Evolutionary conservation across 2,113 vertebrate species (phyloP).

Genomic region (Ariopsis seemanni): DNA sequence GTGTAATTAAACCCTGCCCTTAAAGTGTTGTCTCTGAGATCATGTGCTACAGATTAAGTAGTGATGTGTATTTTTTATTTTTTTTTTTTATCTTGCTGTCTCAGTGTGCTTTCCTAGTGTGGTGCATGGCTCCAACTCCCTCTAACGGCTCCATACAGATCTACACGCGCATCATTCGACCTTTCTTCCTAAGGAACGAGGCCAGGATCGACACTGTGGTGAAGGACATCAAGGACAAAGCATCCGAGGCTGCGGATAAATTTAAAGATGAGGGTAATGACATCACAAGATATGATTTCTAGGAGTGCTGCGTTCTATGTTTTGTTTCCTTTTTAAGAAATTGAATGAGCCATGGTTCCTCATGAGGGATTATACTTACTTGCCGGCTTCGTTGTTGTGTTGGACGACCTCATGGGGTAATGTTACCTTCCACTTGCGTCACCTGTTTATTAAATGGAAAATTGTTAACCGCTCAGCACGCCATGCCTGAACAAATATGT

Average conservation of each 20-base stretch:
- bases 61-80: background rate
- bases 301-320: background rate
- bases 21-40: background rate
- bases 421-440: background rate
- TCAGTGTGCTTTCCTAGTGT: slow-evolving; percentile 91
- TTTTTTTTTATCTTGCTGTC: background rate
- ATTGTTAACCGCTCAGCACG: background rate
- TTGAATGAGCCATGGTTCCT: background rate
- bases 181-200: slow-evolving; percentile 90
- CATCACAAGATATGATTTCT: background rate
- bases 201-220: slow-evolving; percentile 79
- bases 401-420: background rate
- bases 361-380: background rate
- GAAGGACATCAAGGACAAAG: slow-evolving; percentile 89
- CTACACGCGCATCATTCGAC: slow-evolving; percentile 85
- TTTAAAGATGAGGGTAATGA: slow-evolving; percentile 86
- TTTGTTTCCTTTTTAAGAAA: slow-evolving; percentile 4
- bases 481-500: slow-evolving; percentile 13
- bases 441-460: slow-evolving; percentile 9
- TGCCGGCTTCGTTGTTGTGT: background rate
- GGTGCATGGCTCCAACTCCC: slow-evolving; percentile 93
- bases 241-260: slow-evolving; percentile 86
- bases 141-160: slow-evolving; percentile 86
- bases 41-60: background rate
- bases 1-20: background rate